Evolutionary conservation across 2,113 vertebrate species (phyloP), one percentile per base, ranked within the genome.

Genomic region (Nothobranchius furzeri): DNA sequence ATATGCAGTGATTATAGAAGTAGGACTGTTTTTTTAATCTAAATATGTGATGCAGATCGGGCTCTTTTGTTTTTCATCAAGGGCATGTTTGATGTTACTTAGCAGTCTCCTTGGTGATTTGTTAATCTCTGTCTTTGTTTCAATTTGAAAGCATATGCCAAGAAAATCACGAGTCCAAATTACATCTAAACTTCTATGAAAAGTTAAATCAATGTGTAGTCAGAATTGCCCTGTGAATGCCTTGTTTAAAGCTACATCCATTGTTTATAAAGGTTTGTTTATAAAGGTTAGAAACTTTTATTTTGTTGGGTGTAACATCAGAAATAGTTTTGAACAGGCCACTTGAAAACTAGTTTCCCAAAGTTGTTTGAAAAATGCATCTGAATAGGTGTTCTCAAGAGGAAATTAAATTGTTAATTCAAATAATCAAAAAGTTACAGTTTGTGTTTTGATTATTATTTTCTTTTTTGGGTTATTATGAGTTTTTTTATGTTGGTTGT

Each of bases 1-100:
- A 83, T 81, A 79, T 76, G 68, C 73, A 78, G 55, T 58, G 74
- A 87, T 80, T 81, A 85, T 37, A 75, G 53, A 37, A 53, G 58
- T 10, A 37, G 55, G 17, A 52, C 64, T 53, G 61, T 50, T 8
- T 5, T 7, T 14, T 51, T 77, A 79, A 64, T 71, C 45, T 53
- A n/a, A 74, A 72, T 42, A 40, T 64, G 53, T 60, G 6, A 66
- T 40, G 8, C 42, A 42, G 17, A 70, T 72, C 76, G 59, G 3
- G 43, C 46, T 12, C 55, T 55, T 81, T 85, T 77, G 83, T 70
- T 68, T 36, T 48, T 68, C 49, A 76, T 74, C 25, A 72, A 76
- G 63, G 60, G 40, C 43, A 50, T 5, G 20, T 45, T 51, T 43
- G 48, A 65, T 67, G 59, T 70, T 73, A 73, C 78, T 78, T 46